A percentile compares a stretch with the other conserved stretches of the same genome.
Evolutionary conservation across 2,888 invertebrate genomes (phyloP).

Genomic region (Cataglyphis cursor): DNA sequence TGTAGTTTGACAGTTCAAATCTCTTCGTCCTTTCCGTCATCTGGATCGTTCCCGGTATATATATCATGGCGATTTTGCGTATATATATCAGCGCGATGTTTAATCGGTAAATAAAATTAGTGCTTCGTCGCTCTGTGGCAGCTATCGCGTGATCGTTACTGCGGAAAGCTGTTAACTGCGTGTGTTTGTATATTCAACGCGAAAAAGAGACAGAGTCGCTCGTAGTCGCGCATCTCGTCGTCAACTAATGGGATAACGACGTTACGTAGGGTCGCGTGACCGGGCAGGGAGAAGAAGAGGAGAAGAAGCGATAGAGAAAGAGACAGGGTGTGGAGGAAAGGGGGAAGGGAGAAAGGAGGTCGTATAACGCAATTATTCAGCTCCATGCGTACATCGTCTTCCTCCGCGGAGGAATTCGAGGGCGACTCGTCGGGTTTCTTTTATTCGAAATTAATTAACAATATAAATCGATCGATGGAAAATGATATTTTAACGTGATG

Average conservation of each 20-base stretch:
- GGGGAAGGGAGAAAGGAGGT: slow-evolving; percentile 56
- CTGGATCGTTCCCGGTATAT: slow-evolving; percentile 15
- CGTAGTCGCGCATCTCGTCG: slow-evolving; percentile 60
- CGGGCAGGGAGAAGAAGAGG: slow-evolving; percentile 28
- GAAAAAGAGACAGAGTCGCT: background rate
- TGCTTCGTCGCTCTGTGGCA: slow-evolving; percentile 32
- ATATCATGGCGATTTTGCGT: slow-evolving; percentile 12
- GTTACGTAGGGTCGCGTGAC: slow-evolving; percentile 79
- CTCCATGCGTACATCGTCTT: slow-evolving; percentile 62
- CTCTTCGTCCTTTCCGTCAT: slow-evolving; percentile 5
- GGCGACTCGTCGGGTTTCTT: slow-evolving; percentile 49
- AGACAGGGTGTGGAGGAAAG: background rate
- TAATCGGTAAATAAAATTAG: slow-evolving; percentile 66
- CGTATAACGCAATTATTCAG: slow-evolving; percentile 77
- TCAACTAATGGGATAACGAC: slow-evolving; percentile 78
- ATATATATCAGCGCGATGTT: slow-evolving; percentile 47
- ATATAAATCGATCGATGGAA: background rate
- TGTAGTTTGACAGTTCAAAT: background rate
- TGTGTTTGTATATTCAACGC: slow-evolving; percentile 32
- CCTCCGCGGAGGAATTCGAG: slow-evolving; percentile 60
- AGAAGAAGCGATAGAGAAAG: slow-evolving; percentile 28
- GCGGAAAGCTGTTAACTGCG: slow-evolving; percentile 35
- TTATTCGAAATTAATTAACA: slow-evolving; percentile 48
- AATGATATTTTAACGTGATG: background rate
- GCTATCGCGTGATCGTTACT: background rate